A percentile compares a stretch with the other conserved stretches of the same genome.
Evolutionary conservation across 2,113 vertebrate genomes (phyloP).

Genomic region (Tychaedon coryphoeus): DNA sequence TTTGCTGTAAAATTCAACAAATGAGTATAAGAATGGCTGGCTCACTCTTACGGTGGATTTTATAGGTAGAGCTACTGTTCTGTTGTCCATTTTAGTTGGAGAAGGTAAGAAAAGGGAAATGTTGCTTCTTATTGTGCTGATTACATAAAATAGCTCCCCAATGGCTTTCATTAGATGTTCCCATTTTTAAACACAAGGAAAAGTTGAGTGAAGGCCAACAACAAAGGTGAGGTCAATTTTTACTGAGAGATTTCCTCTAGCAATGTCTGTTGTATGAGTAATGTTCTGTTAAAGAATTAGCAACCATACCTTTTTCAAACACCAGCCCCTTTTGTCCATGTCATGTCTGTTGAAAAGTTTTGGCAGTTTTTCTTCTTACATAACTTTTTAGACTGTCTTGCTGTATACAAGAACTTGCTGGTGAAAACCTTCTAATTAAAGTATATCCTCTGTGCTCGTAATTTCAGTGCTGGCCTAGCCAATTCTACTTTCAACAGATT

Average conservation of each 20-base stretch:
- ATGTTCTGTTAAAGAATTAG: background rate
- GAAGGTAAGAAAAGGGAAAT: background rate
- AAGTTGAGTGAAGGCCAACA: background rate
- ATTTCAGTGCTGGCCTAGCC: background rate
- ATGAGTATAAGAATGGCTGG: background rate
- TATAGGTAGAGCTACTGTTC: background rate
- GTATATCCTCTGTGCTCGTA: background rate
- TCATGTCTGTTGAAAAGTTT: background rate
- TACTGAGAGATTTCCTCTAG: background rate
- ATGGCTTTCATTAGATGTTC: background rate
- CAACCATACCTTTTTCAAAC: background rate
- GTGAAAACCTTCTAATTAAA: conserved; percentile 16
- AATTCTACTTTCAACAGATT: conserved; percentile 29
- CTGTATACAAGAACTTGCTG: background rate
- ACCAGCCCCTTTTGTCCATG: background rate
- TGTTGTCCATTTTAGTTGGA: background rate
- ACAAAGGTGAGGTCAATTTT: background rate
- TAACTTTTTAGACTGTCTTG: background rate
- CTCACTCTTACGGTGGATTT: background rate
- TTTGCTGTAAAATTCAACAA: background rate
- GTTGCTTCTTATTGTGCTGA: background rate
- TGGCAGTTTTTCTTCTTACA: background rate
- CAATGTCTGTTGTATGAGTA: background rate
- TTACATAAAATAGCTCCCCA: background rate
- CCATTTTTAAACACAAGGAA: background rate